Base-by-base conservation (phyloP, 2,888 invertebrate species). In the Hipparchia sbordonii region DNA sequence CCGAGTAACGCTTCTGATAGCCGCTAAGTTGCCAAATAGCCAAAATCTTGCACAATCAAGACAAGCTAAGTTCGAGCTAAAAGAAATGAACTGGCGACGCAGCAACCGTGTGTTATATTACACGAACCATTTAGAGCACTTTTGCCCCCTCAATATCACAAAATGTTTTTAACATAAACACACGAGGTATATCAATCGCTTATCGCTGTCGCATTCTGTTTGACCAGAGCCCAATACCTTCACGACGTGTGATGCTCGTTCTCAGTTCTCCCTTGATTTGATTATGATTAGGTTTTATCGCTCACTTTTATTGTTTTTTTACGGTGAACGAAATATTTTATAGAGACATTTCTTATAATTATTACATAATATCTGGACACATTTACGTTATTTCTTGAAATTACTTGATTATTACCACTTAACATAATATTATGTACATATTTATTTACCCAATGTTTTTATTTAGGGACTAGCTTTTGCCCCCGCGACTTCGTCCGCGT, bases 221-320 rank as follows among this genome's bases (percentile, higher is more conserved):
- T 23, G 23, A 3, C 57, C 57, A 57, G 23, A 33, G 10, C 33
- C 9, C 91, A 92, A 92, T 91, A 89, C 87, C 85, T 87, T 88
- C 87, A 87, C 86, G 88, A 90, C 85, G 89, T 91, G 91, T 90
- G 88, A 91, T 90, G 86, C 84, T 74, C 87, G 82, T 78, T 81
- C 79, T 76, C 79, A 76, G 81, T 81, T 85, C 80, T 82, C 80
- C 81, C 83, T 81, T 82, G 81, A 83, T 82, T 85, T 81, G 79
- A 80, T 85, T 83, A 82, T 81, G 79, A 81, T 82, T 80, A 74
- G 74, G 62, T 74, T 79, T 77, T 76, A 77, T 76, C 71, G 75
- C 71, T 57, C 68, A 67, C 59, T 74, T 76, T 74, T 73, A 67
- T 76, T 72, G 52, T 70, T 72, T 67, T 57, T 67, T 67, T 74